These are phyloP conservation scores for Argopecten irradians DNA, from an alignment of 1,140 invertebrate species.

Conservation along the genomic window DNA sequence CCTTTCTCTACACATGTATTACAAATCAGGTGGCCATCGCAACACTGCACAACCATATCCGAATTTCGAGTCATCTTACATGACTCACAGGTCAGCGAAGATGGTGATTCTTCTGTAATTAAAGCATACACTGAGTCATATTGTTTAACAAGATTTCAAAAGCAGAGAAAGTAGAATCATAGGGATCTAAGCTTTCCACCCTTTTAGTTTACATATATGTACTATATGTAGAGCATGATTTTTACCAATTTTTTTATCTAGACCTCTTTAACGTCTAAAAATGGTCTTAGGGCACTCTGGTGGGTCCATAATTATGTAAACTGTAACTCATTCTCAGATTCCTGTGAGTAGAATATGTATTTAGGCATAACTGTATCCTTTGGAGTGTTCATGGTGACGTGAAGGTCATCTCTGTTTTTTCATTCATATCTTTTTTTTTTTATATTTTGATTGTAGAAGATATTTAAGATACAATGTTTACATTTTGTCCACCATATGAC, in stretches of 20 bases:
- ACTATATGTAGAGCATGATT: neutral
- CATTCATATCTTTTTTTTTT: neutral
- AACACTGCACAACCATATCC: conserved; percentile 39
- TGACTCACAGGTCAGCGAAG: conserved; percentile 36
- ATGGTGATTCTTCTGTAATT: conserved; percentile 37
- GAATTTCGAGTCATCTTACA: conserved; percentile 26
- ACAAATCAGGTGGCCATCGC: conserved; percentile 44
- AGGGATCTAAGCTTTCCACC: neutral
- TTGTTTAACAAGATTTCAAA: neutral
- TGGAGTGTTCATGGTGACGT: neutral
- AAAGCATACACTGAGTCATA: neutral
- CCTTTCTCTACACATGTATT: conserved; percentile 41
- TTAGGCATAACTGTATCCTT: neutral
- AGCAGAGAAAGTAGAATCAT: neutral
- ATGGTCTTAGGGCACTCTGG: no score
- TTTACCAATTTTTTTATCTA: no score
- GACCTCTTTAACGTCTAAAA: no score
- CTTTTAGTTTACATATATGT: neutral
- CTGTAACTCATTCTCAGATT: no score
- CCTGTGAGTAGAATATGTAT: neutral
- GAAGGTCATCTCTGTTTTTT: neutral
- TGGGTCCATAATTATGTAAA: no score
- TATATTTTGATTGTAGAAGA: no score
- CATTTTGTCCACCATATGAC: no score
- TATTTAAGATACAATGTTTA: no score